These are phyloP conservation scores for Umimayanthus chanpuru DNA, from an alignment of 92 coral and sea anemone genomes.

Conservation along the genomic window DNA sequence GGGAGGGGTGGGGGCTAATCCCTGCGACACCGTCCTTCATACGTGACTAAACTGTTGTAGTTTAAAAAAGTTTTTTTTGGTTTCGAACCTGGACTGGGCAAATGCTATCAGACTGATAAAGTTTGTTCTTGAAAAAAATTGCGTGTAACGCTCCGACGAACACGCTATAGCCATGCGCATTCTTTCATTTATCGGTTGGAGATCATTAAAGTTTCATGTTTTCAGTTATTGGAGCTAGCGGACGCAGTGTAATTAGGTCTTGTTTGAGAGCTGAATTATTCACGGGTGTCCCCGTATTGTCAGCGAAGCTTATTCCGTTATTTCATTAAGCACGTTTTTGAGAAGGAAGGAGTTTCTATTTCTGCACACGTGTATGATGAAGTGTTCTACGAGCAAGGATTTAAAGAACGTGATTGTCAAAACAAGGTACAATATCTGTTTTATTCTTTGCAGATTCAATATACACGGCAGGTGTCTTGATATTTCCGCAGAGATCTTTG, in stretches of 20 bases:
- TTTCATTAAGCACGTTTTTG: neutral
- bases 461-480: neutral
- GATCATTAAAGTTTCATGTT: conserved; percentile 35
- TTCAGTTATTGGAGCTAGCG: neutral
- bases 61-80: no score
- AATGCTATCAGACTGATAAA: neutral
- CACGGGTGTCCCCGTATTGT: neutral
- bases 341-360: neutral
- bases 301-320: neutral
- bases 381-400: conserved; percentile 1
- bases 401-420: neutral
- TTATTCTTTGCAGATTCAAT: neutral
- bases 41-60: no score
- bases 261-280: conserved; percentile 21
- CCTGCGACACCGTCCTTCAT: no score
- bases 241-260: conserved; percentile 23
- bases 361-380: neutral
- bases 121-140: neutral
- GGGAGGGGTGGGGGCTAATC: no score
- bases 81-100: neutral
- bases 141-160: neutral
- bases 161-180: conserved; percentile 1
- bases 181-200: neutral
- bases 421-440: conserved; percentile 12
- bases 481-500: neutral